Evolutionary conservation across 2,888 invertebrate genomes (phyloP).

Genomic region (Trachelus tabidus): DNA sequence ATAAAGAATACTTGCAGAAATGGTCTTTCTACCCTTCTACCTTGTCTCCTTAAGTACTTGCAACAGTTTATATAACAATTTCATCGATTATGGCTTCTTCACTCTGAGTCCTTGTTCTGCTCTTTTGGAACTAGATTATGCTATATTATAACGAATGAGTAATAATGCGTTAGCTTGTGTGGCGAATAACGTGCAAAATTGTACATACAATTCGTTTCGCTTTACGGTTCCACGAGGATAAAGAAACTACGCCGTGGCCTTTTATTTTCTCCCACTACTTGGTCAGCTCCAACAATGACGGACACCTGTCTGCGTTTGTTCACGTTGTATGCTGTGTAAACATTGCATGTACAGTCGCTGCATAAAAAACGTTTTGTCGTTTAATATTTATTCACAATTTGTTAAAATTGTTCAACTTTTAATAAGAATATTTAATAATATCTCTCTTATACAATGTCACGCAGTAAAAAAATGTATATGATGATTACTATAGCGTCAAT

Average conservation of each 20-base stretch:
- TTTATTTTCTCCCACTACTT: not conserved
- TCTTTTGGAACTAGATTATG: not conserved
- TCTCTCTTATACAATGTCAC: conserved; percentile 6
- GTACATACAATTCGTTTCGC: not conserved
- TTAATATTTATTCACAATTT: conserved; percentile 8
- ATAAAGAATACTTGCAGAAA: not conserved
- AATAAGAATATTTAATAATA: not conserved
- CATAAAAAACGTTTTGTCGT: not conserved
- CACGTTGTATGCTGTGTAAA: not conserved
- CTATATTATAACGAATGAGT: not conserved
- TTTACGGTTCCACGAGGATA: not conserved
- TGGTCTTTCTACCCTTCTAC: not conserved
- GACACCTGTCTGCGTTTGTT: not conserved
- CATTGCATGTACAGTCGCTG: not conserved
- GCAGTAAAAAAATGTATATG: conserved; percentile 18
- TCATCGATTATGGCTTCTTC: not conserved
- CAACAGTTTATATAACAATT: not conserved
- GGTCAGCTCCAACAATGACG: not conserved
- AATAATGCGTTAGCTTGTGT: not conserved
- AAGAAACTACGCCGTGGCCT: conserved; percentile 1
- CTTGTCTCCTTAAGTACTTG: not conserved
- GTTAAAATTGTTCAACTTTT: not conserved
- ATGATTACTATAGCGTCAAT: conserved; percentile 20
- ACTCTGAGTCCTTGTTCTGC: not conserved
- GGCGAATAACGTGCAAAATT: not conserved